Evolutionary conservation across 2,888 invertebrate genomes (phyloP).

Genomic region (Automeris io): DNA sequence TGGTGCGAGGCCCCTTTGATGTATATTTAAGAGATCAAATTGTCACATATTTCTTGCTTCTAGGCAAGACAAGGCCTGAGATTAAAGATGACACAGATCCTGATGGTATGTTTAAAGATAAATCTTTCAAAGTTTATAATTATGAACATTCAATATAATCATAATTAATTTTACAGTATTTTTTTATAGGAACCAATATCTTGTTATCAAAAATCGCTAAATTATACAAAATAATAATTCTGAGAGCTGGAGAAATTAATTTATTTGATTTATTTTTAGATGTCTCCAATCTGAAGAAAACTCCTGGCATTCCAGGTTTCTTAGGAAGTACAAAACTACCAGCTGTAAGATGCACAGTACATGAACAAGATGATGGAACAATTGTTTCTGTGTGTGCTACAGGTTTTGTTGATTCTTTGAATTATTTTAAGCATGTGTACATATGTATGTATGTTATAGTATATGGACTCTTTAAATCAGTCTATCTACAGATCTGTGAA

Average conservation of each 20-base stretch:
- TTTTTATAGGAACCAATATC: neutral
- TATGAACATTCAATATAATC: no score
- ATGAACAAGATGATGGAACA: constrained; percentile 95
- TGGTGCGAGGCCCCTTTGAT: constrained; percentile 89
- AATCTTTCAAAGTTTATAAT: no score
- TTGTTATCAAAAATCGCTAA: no score
- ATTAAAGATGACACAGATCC: constrained; percentile 68
- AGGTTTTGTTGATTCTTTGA: constrained; percentile 34
- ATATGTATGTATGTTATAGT: no score
- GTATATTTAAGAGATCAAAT: constrained; percentile 86
- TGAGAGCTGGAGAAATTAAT: no score
- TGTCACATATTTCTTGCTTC: constrained; percentile 89
- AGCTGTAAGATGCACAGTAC: constrained; percentile 80
- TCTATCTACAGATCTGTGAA: no score
- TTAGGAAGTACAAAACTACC: constrained; percentile 64
- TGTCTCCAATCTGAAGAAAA: constrained; percentile 81
- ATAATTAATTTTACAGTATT: neutral
- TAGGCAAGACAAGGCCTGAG: constrained; percentile 78
- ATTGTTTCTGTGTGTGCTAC: constrained; percentile 93
- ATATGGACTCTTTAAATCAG: no score
- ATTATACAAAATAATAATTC: no score
- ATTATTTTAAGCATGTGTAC: no score
- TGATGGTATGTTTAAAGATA: constrained; percentile 80
- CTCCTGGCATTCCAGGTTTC: constrained; percentile 69
- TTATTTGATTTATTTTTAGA: constrained; percentile 69